A percentile compares a stretch with the other conserved stretches of the same genome.
Evolutionary conservation across 2,797 vertebrate genomes (phyloP).

Genomic region (Oryzias dopingdopingensis): DNA sequence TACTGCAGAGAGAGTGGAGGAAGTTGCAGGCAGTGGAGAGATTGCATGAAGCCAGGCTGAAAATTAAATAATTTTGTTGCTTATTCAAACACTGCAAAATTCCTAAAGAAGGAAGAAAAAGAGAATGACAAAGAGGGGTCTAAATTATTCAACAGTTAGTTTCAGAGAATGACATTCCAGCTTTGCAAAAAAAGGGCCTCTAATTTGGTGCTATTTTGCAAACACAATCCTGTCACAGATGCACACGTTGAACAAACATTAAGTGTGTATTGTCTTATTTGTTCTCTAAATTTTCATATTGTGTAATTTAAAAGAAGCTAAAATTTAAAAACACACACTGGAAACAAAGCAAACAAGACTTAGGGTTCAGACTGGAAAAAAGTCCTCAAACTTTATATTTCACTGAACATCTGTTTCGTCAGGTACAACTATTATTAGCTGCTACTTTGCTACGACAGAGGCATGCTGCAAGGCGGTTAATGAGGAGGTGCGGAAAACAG

Average conservation of each 20-base stretch:
- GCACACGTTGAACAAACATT: slow-evolving; percentile 14
- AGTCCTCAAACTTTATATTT: too few relatives aligned
- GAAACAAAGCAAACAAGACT: background rate
- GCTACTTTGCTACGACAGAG: too few relatives aligned
- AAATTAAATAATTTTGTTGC: slow-evolving; percentile 25
- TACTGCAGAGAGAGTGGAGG: background rate
- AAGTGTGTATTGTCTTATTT: slow-evolving; percentile 3
- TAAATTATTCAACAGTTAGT: slow-evolving; percentile 61
- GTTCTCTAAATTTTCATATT: background rate
- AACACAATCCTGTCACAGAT: slow-evolving; percentile 15
- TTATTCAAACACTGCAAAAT: slow-evolving; percentile 41
- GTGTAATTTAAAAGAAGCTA: too few relatives aligned
- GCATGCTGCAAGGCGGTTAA: too few relatives aligned
- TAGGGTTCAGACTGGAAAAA: too few relatives aligned
- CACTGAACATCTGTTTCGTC: too few relatives aligned
- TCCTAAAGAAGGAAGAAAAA: slow-evolving; percentile 13
- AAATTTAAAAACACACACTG: background rate
- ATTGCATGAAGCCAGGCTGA: slow-evolving; percentile 23
- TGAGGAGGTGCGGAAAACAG: too few relatives aligned
- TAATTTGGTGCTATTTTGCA: slow-evolving; percentile 41
- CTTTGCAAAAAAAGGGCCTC: slow-evolving; percentile 25
- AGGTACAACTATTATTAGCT: too few relatives aligned
- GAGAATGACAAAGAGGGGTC: slow-evolving; percentile 36
- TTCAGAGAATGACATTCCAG: slow-evolving; percentile 39
- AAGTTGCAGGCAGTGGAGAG: slow-evolving; percentile 18